phyloP scores from a whole-genome alignment of 2,888 invertebrate species.

The Scaptomyza cyrtandrae region DNA sequence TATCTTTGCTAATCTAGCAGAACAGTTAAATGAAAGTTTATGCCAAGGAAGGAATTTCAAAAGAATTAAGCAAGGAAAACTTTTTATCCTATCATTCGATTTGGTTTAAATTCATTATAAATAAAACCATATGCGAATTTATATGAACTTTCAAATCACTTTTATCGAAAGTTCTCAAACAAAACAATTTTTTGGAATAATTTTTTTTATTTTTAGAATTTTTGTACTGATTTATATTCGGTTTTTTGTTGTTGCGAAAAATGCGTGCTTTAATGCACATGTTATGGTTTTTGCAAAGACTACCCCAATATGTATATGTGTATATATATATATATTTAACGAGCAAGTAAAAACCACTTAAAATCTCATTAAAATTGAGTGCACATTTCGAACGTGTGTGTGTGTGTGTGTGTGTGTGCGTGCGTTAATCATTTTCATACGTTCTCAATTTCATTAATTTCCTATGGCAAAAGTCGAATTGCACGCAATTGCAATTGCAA shows the following conservation, averaged over 20 bases:
- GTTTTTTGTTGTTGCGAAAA: not conserved
- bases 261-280: not conserved
- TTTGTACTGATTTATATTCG: not conserved
- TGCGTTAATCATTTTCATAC: constrained; percentile 21
- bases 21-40: not conserved
- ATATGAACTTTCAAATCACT: too few relatives aligned
- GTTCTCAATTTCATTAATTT: constrained; percentile 50
- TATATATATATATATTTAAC: not conserved
- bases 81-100: too few relatives aligned
- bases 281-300: constrained; percentile 1
- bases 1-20: not conserved
- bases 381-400: not conserved
- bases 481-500: constrained; percentile 1
- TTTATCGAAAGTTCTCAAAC: too few relatives aligned
- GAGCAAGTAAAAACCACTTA: constrained; percentile 17
- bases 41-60: too few relatives aligned
- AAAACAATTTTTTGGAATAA: too few relatives aligned
- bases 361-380: constrained; percentile 24
- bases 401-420: not conserved
- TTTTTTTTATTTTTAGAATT: too few relatives aligned
- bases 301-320: constrained; percentile 16
- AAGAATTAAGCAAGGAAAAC: too few relatives aligned
- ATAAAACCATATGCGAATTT: too few relatives aligned
- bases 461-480: constrained; percentile 23
- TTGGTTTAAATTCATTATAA: too few relatives aligned